These are phyloP conservation scores for Moxostoma hubbsi DNA, from an alignment of 2,797 vertebrate species.

Conservation along the genomic window DNA sequence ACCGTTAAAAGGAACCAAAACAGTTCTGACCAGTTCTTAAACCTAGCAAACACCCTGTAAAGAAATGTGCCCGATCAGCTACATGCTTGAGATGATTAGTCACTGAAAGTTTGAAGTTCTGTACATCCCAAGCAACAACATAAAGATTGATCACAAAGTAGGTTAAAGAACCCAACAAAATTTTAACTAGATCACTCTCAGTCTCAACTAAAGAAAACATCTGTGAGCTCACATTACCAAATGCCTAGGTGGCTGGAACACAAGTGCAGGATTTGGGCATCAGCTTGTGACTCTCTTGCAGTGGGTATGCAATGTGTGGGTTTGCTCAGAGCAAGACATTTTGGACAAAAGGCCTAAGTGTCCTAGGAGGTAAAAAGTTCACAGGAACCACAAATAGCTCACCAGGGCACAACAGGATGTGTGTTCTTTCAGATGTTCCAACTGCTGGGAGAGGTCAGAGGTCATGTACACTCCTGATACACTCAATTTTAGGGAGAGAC, in stretches of 20 bases:
- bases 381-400: constrained; percentile 27
- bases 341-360: constrained; percentile 22
- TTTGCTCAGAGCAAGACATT: constrained; percentile 10
- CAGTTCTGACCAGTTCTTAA: no score
- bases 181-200: constrained; percentile 11
- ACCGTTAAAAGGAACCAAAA: no score
- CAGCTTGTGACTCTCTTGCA: constrained; percentile 16
- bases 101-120: no score
- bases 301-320: constrained; percentile 29
- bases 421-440: constrained; percentile 10
- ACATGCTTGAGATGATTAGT: no score
- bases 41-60: no score
- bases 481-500: not conserved
- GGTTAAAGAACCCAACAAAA: not conserved
- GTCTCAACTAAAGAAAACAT: constrained; percentile 16
- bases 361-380: constrained; percentile 10
- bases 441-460: constrained; percentile 28
- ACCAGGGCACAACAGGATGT: constrained; percentile 18
- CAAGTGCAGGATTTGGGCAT: constrained; percentile 37
- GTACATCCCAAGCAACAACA: not conserved
- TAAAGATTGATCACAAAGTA: constrained; percentile 2
- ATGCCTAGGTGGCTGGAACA: constrained; percentile 18
- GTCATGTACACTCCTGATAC: constrained; percentile 40
- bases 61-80: no score
- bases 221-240: constrained; percentile 27